Conservation (phyloP, 2,888 invertebrate genomes). For the Scaptomyza cyrtandrae region DNA sequence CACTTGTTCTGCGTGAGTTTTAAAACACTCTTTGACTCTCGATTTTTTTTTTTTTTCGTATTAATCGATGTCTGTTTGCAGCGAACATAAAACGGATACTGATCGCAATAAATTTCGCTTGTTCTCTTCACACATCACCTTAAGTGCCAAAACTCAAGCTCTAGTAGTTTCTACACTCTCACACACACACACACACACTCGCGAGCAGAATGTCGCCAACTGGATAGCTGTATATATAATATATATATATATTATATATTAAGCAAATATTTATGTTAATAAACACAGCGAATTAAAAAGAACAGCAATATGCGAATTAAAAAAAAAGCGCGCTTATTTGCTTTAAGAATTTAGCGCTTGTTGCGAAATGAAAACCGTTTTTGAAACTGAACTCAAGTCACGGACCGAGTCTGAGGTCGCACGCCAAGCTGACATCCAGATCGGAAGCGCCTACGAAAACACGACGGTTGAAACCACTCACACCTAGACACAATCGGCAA, state of each 20-base stretch:
- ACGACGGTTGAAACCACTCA: neutral
- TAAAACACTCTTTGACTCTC: slow-evolving; percentile 9
- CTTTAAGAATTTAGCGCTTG: slow-evolving; percentile 69
- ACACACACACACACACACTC: slow-evolving; percentile 13
- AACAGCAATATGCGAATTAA: slow-evolving; percentile 61
- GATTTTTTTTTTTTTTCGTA: neutral
- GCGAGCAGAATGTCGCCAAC: slow-evolving; percentile 48
- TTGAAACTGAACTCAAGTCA: slow-evolving; percentile 52
- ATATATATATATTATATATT: slow-evolving; percentile 63
- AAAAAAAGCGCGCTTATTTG: slow-evolving; percentile 64
- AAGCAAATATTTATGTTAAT: slow-evolving; percentile 67
- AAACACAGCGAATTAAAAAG: slow-evolving; percentile 66
- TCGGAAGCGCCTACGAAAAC: slow-evolving; percentile 26
- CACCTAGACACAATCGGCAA: slow-evolving; percentile 44
- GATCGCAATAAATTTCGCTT: slow-evolving; percentile 49
- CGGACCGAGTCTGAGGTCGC: slow-evolving; percentile 59
- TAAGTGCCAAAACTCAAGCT: slow-evolving; percentile 60
- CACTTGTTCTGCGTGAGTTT: neutral
- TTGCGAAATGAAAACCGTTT: slow-evolving; percentile 73
- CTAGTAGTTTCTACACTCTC: slow-evolving; percentile 63
- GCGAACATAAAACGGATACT: slow-evolving; percentile 72
- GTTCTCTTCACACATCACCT: slow-evolving; percentile 70
- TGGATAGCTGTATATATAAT: slow-evolving; percentile 37
- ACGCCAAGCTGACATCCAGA: slow-evolving; percentile 47
- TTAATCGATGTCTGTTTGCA: slow-evolving; percentile 43